These are phyloP conservation scores for Brachionus rotundiformis DNA, from an alignment of 1,140 invertebrate species.

Conservation along the genomic window DNA sequence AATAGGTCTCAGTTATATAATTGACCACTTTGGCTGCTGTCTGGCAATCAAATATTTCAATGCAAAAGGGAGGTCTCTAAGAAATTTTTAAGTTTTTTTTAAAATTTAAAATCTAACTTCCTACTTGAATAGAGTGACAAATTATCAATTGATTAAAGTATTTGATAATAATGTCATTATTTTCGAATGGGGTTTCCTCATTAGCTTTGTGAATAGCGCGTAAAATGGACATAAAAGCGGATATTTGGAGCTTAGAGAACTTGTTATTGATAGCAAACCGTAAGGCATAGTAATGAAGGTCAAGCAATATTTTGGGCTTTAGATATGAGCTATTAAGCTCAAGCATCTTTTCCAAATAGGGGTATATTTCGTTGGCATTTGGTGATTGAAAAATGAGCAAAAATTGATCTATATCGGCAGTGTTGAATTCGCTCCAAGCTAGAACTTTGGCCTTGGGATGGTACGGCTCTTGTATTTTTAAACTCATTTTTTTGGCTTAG, in stretches of 20 bases:
- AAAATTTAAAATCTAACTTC: no score
- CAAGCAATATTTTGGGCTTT: slow-evolving; percentile 32
- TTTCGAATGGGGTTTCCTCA: slow-evolving; percentile 46
- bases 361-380: neutral
- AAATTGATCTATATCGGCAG: slow-evolving; percentile 13
- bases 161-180: neutral
- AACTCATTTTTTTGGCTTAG: slow-evolving; percentile 24
- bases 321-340: slow-evolving; percentile 16
- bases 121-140: slow-evolving; percentile 44
- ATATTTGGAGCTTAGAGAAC: slow-evolving; percentile 42
- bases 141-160: slow-evolving; percentile 44
- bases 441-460: slow-evolving; percentile 12
- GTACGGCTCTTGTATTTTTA: slow-evolving; percentile 28
- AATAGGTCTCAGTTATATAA: slow-evolving; percentile 12
- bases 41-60: slow-evolving; percentile 27
- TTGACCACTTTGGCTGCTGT: neutral
- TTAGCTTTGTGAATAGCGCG: slow-evolving; percentile 41
- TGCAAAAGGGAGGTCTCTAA: slow-evolving; percentile 44
- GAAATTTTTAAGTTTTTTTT: no score
- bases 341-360: slow-evolving; percentile 34
- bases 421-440: slow-evolving; percentile 44
- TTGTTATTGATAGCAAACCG: slow-evolving; percentile 33
- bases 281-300: slow-evolving; percentile 43
- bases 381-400: slow-evolving; percentile 22
- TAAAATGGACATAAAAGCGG: slow-evolving; percentile 33